These are phyloP conservation scores for Bombus sylvicola DNA, from an alignment of 1,140 invertebrate genomes.

Conservation along the genomic window DNA sequence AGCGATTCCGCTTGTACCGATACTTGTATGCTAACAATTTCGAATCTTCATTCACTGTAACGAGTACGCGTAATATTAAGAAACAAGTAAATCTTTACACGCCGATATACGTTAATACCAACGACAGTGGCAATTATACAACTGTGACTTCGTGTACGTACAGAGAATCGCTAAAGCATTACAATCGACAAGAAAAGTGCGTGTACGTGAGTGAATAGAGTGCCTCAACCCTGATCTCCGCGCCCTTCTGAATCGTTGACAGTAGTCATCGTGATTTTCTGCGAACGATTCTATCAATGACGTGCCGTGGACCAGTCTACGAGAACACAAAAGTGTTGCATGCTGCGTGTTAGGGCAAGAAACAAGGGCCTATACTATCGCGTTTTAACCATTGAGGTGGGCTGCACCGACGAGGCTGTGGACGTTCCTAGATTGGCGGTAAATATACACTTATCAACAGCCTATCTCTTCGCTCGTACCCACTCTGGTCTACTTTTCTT, in stretches of 20 bases:
- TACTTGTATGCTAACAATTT: slow-evolving; percentile 13
- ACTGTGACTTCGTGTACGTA: slow-evolving; percentile 27
- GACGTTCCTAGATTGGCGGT: slow-evolving; percentile 59
- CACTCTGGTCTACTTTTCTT: slow-evolving; percentile 7
- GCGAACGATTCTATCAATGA: slow-evolving; percentile 29
- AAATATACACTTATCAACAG: slow-evolving; percentile 50
- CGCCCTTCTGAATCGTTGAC: slow-evolving; percentile 35
- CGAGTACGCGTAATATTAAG: neutral
- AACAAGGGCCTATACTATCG: slow-evolving; percentile 26
- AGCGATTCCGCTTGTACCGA: slow-evolving; percentile 35
- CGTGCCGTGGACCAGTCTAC: slow-evolving; percentile 31
- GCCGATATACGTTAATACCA: slow-evolving; percentile 52
- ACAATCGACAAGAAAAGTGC: slow-evolving; percentile 37
- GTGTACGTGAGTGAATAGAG: slow-evolving; percentile 47
- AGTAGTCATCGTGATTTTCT: slow-evolving; percentile 30
- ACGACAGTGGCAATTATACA: slow-evolving; percentile 57
- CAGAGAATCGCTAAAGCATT: slow-evolving; percentile 3
- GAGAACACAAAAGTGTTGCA: slow-evolving; percentile 40
- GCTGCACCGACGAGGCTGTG: slow-evolving; percentile 47
- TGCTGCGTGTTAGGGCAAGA: slow-evolving; percentile 48
- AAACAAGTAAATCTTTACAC: neutral
- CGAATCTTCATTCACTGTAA: slow-evolving; percentile 9
- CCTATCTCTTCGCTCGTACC: neutral
- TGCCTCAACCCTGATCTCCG: slow-evolving; percentile 40
- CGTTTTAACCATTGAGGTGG: slow-evolving; percentile 41